Percentiles rank a stretch among this genome's conserved stretches.
Evolutionary conservation across 2,888 invertebrate genomes (phyloP).

Genomic region (Choreutis nemorana): DNA sequence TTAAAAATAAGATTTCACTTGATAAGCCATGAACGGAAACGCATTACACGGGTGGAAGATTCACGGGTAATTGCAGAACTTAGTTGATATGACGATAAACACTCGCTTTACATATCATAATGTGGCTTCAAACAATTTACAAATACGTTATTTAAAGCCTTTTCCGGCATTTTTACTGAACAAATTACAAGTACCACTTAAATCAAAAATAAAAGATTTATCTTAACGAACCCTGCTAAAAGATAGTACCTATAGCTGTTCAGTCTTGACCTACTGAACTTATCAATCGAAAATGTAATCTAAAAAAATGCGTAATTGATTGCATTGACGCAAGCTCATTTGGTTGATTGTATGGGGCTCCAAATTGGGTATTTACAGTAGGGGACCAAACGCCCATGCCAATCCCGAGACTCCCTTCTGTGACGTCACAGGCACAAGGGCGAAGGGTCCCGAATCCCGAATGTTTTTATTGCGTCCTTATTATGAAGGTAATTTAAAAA

Average conservation of each 20-base stretch:
- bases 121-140: neutral
- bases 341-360: slow-evolving; percentile 53
- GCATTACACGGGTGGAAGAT: slow-evolving; percentile 25
- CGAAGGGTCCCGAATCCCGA: slow-evolving; percentile 17
- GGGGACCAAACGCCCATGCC: slow-evolving; percentile 58
- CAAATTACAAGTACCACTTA: too few species aligned
- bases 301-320: slow-evolving; percentile 58
- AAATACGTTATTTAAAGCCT: neutral
- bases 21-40: slow-evolving; percentile 27
- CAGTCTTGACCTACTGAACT: slow-evolving; percentile 37
- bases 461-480: slow-evolving; percentile 44
- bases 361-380: slow-evolving; percentile 62
- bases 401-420: slow-evolving; percentile 42
- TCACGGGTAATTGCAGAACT: slow-evolving; percentile 19
- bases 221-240: too few species aligned
- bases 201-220: too few species aligned
- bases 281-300: slow-evolving; percentile 14
- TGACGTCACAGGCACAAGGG: slow-evolving; percentile 14
- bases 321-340: slow-evolving; percentile 56
- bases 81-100: slow-evolving; percentile 13
- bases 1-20: too few species aligned
- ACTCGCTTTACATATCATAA: slow-evolving; percentile 11
- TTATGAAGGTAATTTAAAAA: too few species aligned
- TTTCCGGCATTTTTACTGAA: too few species aligned
- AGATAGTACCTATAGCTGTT: too few species aligned